Evolutionary conservation across 2,113 vertebrate genomes (phyloP).

Genomic region (Scalopus aquaticus): DNA sequence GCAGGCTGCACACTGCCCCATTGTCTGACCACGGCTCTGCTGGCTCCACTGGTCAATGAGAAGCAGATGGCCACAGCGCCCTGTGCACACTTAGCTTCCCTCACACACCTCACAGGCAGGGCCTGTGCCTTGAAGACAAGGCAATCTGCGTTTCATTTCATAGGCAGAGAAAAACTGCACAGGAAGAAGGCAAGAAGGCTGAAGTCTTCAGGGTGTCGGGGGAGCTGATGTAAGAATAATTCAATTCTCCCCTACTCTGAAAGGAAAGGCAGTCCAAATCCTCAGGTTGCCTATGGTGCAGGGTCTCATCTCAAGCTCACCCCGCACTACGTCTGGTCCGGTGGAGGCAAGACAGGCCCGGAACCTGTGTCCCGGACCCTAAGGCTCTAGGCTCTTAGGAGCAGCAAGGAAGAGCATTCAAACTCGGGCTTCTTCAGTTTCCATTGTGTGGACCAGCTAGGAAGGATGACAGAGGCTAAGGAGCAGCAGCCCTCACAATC

Average conservation of each 20-base stretch:
- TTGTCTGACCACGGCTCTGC: constrained; percentile 60
- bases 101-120: constrained; percentile 9
- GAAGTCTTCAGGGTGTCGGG: not conserved
- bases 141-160: constrained; percentile 72
- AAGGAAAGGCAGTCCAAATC: constrained; percentile 9
- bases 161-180: not conserved
- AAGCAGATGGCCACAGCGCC: constrained; percentile 66
- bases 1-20: constrained; percentile 68
- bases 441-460: not conserved
- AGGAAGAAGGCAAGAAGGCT: constrained; percentile 30
- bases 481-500: not conserved
- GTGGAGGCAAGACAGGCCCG: not conserved
- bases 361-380: not conserved
- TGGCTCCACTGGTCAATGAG: constrained; percentile 63
- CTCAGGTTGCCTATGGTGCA: not conserved
- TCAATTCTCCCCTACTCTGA: constrained; percentile 48
- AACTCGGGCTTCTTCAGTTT: not conserved
- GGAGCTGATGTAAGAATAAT: constrained; percentile 61
- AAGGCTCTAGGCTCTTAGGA: not conserved
- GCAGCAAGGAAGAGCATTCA: not conserved
- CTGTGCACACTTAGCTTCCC: not conserved
- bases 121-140: not conserved
- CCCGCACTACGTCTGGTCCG: not conserved
- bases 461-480: not conserved
- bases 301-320: constrained; percentile 33